Conservation (phyloP, 2,888 invertebrate genomes). For the Malacosoma neustria region DNA sequence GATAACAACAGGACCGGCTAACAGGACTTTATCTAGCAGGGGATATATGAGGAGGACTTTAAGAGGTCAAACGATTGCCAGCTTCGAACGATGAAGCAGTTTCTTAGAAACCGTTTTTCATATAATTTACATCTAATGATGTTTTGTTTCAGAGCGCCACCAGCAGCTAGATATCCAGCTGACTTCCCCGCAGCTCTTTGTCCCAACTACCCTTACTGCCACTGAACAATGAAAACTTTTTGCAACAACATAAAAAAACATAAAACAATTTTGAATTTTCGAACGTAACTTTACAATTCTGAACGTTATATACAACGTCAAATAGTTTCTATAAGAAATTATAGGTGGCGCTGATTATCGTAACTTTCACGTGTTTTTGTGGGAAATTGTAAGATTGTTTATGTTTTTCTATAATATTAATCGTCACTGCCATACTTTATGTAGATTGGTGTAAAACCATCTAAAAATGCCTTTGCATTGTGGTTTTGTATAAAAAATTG, state of each 20-base stretch:
- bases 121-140: no score
- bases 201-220: constrained; percentile 77
- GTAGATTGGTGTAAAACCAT: constrained; percentile 1
- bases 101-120: no score
- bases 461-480: not conserved
- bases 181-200: constrained; percentile 68
- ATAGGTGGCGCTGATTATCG: not conserved
- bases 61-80: no score
- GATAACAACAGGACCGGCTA: no score
- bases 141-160: constrained; percentile 35
- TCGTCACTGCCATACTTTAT: constrained; percentile 11
- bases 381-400: not conserved
- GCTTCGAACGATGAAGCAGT: no score
- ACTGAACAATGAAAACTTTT: constrained; percentile 21
- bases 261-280: not conserved
- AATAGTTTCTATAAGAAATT: not conserved
- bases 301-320: not conserved
- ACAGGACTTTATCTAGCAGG: no score
- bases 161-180: constrained; percentile 64
- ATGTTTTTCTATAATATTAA: not conserved
- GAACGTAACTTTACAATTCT: not conserved
- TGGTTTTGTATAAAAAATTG: constrained; percentile 20
- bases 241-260: not conserved
- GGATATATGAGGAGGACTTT: no score
- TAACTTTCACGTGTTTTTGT: not conserved